These are phyloP conservation scores for Silurus lanzhouensis DNA, from an alignment of 2,797 vertebrate genomes.

Conservation along the genomic window DNA sequence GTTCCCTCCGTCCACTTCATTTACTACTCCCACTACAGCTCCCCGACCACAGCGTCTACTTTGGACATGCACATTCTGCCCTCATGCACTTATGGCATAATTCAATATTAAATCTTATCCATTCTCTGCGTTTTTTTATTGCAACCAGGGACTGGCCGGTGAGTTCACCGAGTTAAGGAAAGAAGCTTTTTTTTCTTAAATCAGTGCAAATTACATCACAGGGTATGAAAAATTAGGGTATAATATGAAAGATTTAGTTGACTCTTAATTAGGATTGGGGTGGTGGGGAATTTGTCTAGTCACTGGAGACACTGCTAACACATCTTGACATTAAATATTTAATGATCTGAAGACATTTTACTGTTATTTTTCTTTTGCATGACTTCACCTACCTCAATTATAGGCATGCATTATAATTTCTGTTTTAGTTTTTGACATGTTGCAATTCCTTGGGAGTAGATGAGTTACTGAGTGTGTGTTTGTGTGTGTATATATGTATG, in stretches of 20 bases:
- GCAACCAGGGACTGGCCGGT: constrained; percentile 50
- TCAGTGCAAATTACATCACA: constrained; percentile 71
- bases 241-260: constrained; percentile 76
- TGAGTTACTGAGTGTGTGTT: constrained; percentile 60
- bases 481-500: constrained; percentile 10
- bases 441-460: constrained; percentile 53
- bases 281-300: constrained; percentile 48
- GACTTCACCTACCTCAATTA: constrained; percentile 74
- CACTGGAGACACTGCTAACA: constrained; percentile 76
- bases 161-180: constrained; percentile 65
- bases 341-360: constrained; percentile 76
- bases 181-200: constrained; percentile 59
- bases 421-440: constrained; percentile 30
- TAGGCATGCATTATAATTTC: constrained; percentile 58
- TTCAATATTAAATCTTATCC: constrained; percentile 64
- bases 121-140: constrained; percentile 41
- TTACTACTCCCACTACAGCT: constrained; percentile 40
- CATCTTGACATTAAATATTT: constrained; percentile 73
- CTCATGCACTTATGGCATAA: constrained; percentile 51
- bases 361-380: constrained; percentile 70
- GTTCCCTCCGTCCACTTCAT: constrained; percentile 40
- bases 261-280: constrained; percentile 74
- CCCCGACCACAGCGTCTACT: constrained; percentile 39
- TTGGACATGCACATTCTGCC: constrained; percentile 40
- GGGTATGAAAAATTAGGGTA: constrained; percentile 79